These are phyloP conservation scores for Ptychodera flava DNA, from an alignment of 35 echinoderm and acorn worm species.

Conservation along the genomic window DNA sequence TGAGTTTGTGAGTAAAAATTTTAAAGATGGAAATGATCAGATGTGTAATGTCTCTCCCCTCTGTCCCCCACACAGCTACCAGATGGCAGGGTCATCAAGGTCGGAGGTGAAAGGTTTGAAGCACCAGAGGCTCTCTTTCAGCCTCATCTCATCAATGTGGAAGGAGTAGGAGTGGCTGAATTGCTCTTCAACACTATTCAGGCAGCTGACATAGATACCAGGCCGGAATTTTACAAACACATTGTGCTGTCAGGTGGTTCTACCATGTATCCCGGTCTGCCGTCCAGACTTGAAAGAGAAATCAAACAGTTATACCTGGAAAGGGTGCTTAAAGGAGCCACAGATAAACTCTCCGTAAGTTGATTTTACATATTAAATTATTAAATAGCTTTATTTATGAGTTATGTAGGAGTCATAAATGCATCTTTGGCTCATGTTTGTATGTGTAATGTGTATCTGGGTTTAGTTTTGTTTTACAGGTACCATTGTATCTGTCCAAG, in stretches of 20 bases:
- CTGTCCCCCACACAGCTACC: slow-evolving; percentile 56
- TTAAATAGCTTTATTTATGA: too few relatives aligned
- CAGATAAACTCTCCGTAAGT: slow-evolving; percentile 79
- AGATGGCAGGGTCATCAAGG: slow-evolving; percentile 92
- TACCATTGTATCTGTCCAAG: too few relatives aligned
- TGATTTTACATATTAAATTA: too few relatives aligned
- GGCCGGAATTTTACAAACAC: slow-evolving; percentile 98
- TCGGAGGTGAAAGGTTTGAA: slow-evolving; percentile 87
- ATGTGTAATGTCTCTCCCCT: too few relatives aligned
- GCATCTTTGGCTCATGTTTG: too few relatives aligned
- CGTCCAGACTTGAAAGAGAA: slow-evolving; percentile 87
- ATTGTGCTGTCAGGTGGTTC: slow-evolving; percentile 95
- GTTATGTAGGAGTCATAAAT: too few relatives aligned
- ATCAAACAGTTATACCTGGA: slow-evolving; percentile 98
- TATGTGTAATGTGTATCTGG: too few relatives aligned
- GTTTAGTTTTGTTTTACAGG: too few relatives aligned
- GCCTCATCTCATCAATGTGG: slow-evolving; percentile 96
- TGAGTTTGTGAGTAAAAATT: too few relatives aligned
- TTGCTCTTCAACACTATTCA: slow-evolving; percentile 92
- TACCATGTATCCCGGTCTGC: slow-evolving; percentile 97
- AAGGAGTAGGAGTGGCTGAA: slow-evolving; percentile 83
- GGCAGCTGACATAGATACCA: slow-evolving; percentile 96
- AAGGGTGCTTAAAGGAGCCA: slow-evolving; percentile 88
- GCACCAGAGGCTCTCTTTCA: slow-evolving; percentile 97
- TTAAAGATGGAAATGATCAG: too few relatives aligned